phyloP scores from a whole-genome alignment of 2,888 invertebrate genomes.

The Schrankia costaestrigalis region DNA sequence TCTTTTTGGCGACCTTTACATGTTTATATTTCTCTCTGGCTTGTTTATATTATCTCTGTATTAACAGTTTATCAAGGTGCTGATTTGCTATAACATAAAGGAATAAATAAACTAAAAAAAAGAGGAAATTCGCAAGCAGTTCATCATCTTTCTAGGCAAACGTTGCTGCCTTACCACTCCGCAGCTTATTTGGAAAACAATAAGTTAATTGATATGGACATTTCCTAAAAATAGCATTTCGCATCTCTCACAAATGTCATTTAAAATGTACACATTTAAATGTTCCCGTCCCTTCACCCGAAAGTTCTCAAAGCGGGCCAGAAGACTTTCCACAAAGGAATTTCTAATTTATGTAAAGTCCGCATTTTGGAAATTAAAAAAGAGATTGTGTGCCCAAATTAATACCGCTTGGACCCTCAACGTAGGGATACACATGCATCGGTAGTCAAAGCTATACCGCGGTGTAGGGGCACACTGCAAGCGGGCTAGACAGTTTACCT shows the following conservation, averaged over 20 bases:
- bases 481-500: neutral
- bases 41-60: no score
- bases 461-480: conserved; percentile 3
- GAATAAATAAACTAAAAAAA: no score
- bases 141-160: no score
- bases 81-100: no score
- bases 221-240: no score
- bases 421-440: conserved; percentile 31
- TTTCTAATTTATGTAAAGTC: conserved; percentile 28
- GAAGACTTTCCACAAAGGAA: conserved; percentile 31
- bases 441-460: conserved; percentile 28
- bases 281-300: conserved; percentile 16
- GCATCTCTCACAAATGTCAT: no score
- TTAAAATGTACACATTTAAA: neutral
- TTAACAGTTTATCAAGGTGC: conserved; percentile 23
- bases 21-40: no score
- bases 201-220: no score
- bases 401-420: conserved; percentile 26
- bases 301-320: conserved; percentile 10
- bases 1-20: no score
- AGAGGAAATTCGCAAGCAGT: no score
- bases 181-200: no score
- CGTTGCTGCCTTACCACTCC: no score
- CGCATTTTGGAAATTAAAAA: conserved; percentile 34
- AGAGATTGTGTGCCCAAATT: conserved; percentile 31